Conservation (phyloP, 2,113 vertebrate genomes). For the Phrynocephalus versicolor region DNA sequence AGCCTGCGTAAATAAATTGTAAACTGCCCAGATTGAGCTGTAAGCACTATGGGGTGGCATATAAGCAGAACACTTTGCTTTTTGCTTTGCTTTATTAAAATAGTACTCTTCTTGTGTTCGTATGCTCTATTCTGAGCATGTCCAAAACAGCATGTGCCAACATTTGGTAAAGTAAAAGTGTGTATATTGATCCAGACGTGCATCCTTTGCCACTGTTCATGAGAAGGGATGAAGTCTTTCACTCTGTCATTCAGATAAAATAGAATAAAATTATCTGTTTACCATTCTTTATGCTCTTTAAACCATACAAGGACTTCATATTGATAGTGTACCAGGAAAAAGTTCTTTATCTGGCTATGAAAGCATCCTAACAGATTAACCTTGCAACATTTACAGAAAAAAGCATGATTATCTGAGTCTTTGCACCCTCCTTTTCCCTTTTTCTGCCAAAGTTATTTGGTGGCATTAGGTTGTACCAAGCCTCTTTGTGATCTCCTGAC, state of each 20-base stretch:
- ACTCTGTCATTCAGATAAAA: background rate
- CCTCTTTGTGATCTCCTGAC: constrained; percentile 91
- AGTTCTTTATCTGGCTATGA: constrained; percentile 5
- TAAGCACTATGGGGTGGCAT: no score
- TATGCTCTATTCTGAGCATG: background rate
- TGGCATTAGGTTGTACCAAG: constrained; percentile 89
- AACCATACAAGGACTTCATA: background rate
- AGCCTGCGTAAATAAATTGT: no score
- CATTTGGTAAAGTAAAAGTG: background rate
- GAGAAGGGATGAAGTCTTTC: background rate
- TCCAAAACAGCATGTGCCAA: background rate
- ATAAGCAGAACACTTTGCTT: no score
- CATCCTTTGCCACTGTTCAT: background rate
- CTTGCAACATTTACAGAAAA: background rate
- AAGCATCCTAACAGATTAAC: background rate
- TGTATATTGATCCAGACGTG: no score
- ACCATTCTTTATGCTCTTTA: background rate
- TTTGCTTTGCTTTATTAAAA: no score
- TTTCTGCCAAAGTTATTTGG: constrained; percentile 82
- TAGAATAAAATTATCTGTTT: background rate
- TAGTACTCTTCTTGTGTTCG: no score
- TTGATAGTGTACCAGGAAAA: background rate
- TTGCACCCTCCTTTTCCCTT: background rate
- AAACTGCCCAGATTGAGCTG: no score
- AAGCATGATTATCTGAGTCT: background rate